Conservation (phyloP, 2,797 vertebrate genomes). For the Sorex maritimensis region DNA sequence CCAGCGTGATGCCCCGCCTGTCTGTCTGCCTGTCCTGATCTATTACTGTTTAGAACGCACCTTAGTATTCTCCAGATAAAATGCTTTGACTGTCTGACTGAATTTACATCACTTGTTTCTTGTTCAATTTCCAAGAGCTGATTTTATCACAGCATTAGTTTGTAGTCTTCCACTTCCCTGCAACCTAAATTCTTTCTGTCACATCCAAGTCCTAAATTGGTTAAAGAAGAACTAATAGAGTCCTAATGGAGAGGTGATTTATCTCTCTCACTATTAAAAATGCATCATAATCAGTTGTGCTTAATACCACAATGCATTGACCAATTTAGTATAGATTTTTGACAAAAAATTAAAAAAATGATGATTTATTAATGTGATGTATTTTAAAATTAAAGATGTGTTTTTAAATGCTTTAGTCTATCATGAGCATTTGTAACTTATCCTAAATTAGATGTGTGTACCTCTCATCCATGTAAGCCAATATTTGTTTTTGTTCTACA, state of each 20-base stretch:
- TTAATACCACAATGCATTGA: background rate
- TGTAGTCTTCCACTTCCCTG: background rate
- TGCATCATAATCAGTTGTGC: background rate
- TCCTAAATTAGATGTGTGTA: constrained; percentile 14
- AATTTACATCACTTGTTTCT: constrained; percentile 28
- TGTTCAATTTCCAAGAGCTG: constrained; percentile 49
- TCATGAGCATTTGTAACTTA: constrained; percentile 2
- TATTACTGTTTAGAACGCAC: background rate
- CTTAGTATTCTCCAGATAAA: constrained; percentile 5
- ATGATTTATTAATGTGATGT: constrained; percentile 6
- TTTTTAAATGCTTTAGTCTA: constrained; percentile 56
- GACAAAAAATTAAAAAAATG: background rate
- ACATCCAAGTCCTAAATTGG: background rate
- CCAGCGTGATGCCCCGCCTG: background rate
- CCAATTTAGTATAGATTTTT: constrained; percentile 55
- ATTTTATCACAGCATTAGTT: constrained; percentile 33
- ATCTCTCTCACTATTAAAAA: background rate
- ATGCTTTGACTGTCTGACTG: background rate
- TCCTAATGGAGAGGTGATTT: background rate
- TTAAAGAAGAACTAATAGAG: background rate
- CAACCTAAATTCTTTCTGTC: background rate
- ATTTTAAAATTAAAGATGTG: constrained; percentile 56
- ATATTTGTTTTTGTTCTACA: background rate
- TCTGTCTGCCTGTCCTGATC: background rate
- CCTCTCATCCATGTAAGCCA: background rate